Conservation (phyloP, 2,888 invertebrate genomes). For the Notodonta dromedarius region DNA sequence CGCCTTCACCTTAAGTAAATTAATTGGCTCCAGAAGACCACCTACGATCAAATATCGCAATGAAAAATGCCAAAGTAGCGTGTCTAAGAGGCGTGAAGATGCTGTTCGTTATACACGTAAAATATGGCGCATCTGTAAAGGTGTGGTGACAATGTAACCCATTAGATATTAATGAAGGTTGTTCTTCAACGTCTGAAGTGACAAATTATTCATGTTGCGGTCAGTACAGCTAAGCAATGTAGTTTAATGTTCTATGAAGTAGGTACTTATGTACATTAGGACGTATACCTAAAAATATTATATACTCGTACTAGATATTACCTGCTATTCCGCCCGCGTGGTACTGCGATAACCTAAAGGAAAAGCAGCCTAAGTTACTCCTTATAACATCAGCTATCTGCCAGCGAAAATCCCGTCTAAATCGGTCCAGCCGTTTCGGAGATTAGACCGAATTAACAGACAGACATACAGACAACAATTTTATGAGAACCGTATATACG, state of each 20-base stretch:
- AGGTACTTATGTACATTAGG: not conserved
- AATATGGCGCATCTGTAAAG: constrained; percentile 34
- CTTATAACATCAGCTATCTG: no score
- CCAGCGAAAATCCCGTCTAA: no score
- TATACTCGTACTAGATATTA: no score
- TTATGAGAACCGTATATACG: no score
- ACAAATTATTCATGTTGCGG: constrained; percentile 42
- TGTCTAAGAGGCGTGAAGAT: constrained; percentile 49
- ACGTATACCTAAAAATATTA: no score
- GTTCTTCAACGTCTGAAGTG: constrained; percentile 54
- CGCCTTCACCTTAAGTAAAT: no score
- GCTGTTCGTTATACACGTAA: constrained; percentile 34
- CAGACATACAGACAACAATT: no score
- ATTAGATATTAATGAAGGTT: constrained; percentile 33
- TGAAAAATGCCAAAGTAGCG: constrained; percentile 50
- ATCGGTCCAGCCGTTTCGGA: no score
- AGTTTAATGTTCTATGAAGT: not conserved
- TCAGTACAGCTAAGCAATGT: not conserved
- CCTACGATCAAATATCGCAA: constrained; percentile 44
- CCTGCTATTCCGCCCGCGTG: no score
- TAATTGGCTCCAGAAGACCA: constrained; percentile 38
- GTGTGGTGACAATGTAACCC: constrained; percentile 37
- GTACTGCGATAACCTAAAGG: no score
- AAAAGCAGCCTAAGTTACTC: no score
- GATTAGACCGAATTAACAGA: no score